Base-by-base conservation (phyloP, 2,113 vertebrate species). In the Chitala chitala region DNA sequence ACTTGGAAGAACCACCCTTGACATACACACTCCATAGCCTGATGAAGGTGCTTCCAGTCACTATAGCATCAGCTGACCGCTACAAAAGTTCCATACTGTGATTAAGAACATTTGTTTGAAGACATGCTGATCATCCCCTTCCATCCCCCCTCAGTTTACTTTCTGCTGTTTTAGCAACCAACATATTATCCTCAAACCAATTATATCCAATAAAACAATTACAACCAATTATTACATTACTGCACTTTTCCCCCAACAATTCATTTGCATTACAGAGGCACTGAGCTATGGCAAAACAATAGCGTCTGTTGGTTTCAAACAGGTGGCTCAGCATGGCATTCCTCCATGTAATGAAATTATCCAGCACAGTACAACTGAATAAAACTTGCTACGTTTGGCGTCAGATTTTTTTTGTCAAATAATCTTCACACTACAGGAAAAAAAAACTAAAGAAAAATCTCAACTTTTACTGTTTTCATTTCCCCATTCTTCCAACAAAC, bases 401-500 rank as follows among this genome's bases (percentile, higher is more conserved):
- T 20, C 42, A 33, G 24, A 36, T 24, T 68, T 42, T 17, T 48
- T 70, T 15, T 22, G 40, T n/a, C 42, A n/a, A 75, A 75, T 56
- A 36, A 46, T 29, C 38, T 31, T 9, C 29, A 44, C 31, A 66
- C 50, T 26, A 53, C 33, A 33, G 22, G 17, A 31, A 26, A 58
- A 66, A 51, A 54, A 56, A n/a, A 58, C 51, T 44, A 73, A 73
- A 48, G 36, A 42, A 40, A 48, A 55, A 44, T 2, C 31, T 44
- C 38, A 72, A 61, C 40, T 29, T 54, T 26, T 38, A 15, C 53
- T 29, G 17, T 55, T 33, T 64, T 44, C 51, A 69, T 46, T 13
- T 50, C 54, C 33, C 38, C 53, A 70, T 36, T 50, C 66, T 61
- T 38, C 12, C 42, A 42, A 48, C 74, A 70, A 75, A 75, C 54